Evolutionary conservation across 1,140 invertebrate species (phyloP).

Genomic region (Lineus longissimus): DNA sequence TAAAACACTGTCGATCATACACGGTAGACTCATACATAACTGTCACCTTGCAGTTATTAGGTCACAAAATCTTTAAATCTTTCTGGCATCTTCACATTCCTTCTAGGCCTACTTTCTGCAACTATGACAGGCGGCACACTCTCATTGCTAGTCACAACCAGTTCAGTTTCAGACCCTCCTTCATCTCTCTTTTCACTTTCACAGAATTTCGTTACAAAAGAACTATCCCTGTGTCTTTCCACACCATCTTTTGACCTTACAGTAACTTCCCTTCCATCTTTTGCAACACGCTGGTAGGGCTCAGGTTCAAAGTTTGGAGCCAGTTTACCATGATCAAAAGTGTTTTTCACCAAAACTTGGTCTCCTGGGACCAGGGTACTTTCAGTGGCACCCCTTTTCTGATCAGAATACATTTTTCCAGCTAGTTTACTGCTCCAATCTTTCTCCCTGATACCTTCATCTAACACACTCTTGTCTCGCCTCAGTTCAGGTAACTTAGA

Average conservation of each 20-base stretch:
- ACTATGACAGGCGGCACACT: background rate
- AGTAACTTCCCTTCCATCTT: slow-evolving; percentile 1
- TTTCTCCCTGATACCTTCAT: background rate
- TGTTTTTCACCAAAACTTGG: slow-evolving; percentile 1
- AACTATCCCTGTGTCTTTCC: background rate
- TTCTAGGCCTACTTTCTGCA: background rate
- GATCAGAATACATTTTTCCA: slow-evolving; percentile 3
- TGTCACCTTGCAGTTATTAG: no score
- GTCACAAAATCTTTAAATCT: background rate
- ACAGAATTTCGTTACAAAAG: background rate
- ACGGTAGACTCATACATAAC: no score
- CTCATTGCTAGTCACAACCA: background rate
- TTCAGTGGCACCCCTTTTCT: background rate
- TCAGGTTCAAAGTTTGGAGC: background rate
- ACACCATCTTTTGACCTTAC: background rate
- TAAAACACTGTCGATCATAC: no score
- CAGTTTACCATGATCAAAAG: background rate
- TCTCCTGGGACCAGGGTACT: background rate
- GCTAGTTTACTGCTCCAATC: background rate
- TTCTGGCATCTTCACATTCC: background rate
- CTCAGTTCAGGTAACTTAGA: slow-evolving; percentile 6
- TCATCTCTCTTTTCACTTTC: background rate
- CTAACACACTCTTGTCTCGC: background rate
- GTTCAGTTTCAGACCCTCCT: background rate
- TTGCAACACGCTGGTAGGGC: background rate